Percentiles rank a stretch among this genome's conserved stretches.
Conservation (phyloP, 2,113 vertebrate species). For the Burhinus bistriatus region DNA sequence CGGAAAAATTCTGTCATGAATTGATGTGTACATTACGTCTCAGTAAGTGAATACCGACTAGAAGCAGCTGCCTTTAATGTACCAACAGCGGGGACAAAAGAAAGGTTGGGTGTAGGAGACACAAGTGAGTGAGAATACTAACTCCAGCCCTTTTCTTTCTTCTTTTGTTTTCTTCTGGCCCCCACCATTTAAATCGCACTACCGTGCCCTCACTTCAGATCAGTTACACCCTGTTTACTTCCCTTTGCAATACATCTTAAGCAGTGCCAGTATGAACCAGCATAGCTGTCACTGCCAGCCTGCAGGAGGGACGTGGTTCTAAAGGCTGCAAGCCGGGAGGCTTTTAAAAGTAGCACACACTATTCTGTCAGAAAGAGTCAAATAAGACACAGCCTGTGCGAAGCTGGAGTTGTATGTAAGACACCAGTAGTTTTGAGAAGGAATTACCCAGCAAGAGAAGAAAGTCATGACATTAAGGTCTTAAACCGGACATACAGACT, state of each 20-base stretch:
- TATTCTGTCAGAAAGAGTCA: conserved; percentile 1
- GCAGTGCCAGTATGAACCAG: neutral
- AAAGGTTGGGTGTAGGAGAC: neutral
- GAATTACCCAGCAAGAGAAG: neutral
- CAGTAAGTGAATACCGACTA: neutral
- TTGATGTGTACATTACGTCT: neutral
- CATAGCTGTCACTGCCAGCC: neutral
- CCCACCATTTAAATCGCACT: neutral
- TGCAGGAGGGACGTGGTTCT: neutral
- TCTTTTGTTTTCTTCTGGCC: neutral
- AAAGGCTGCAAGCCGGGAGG: neutral
- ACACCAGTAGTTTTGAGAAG: neutral
- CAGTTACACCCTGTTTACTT: neutral
- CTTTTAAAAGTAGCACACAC: conserved; percentile 11
- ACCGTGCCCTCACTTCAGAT: neutral
- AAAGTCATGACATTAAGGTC: neutral
- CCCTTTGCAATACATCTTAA: neutral
- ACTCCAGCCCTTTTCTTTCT: neutral
- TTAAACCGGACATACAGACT: neutral
- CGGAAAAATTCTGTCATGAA: neutral
- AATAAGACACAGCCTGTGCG: neutral
- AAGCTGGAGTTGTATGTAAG: neutral
- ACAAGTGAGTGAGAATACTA: neutral
- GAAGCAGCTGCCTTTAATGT: neutral
- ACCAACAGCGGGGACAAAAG: neutral